These are phyloP conservation scores for Chrysoperla carnea DNA, from an alignment of 1,140 invertebrate genomes.

Conservation along the genomic window DNA sequence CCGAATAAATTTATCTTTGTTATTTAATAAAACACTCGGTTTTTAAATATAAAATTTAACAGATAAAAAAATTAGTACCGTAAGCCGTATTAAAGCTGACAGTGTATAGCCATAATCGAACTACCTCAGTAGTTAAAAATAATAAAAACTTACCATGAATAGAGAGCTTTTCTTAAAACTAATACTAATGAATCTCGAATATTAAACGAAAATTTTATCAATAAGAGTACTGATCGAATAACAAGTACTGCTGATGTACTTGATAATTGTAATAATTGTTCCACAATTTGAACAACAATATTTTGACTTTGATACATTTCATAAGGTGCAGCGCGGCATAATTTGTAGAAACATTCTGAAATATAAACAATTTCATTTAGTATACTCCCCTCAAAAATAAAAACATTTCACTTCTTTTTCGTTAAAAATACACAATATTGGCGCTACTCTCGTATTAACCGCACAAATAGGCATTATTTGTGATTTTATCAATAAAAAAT, in stretches of 20 bases:
- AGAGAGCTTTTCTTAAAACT: slow-evolving; percentile 33
- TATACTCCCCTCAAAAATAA: background rate
- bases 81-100: no score
- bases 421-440: no score
- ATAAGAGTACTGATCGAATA: slow-evolving; percentile 27
- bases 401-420: no score
- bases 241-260: slow-evolving; percentile 22
- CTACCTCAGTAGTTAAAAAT: no score
- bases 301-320: slow-evolving; percentile 26
- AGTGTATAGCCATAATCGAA: no score
- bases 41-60: no score
- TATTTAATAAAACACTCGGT: no score
- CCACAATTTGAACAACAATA: slow-evolving; percentile 26
- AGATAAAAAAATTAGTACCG: no score
- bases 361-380: slow-evolving; percentile 8
- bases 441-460: no score
- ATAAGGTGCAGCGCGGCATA: slow-evolving; percentile 25
- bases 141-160: slow-evolving; percentile 21
- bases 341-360: slow-evolving; percentile 30
- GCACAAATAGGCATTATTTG: no score
- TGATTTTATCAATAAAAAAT: no score
- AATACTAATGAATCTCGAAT: slow-evolving; percentile 32
- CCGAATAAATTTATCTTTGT: no score
- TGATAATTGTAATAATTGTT: slow-evolving; percentile 26
- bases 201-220: slow-evolving; percentile 24